phyloP scores from a whole-genome alignment of 1,140 invertebrate species.

The Coenobita brevimanus region DNA sequence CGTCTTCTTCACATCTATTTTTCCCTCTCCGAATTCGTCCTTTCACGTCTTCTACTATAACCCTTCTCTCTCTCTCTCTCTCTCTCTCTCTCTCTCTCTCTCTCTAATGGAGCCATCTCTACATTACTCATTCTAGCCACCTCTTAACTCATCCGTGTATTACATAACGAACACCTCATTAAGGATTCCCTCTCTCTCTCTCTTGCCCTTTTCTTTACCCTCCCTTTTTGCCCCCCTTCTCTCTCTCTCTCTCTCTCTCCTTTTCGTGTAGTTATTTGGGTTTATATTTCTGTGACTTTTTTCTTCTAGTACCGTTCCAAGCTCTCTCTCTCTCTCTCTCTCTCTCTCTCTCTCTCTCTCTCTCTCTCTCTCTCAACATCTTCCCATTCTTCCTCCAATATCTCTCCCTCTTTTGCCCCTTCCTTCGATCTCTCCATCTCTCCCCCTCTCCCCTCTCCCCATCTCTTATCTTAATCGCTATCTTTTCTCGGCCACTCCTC shows the following conservation, averaged over 20 bases:
- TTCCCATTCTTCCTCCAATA: no score
- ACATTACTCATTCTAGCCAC: slow-evolving; percentile 22
- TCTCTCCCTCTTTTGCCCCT: no score
- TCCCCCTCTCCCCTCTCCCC: no score
- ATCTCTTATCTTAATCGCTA: no score
- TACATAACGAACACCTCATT: slow-evolving; percentile 27
- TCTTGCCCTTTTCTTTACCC: neutral
- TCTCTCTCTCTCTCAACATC: no score
- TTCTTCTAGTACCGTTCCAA: no score
- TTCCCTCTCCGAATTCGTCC: neutral
- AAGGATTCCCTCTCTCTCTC: neutral
- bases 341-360: no score
- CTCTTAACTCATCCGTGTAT: slow-evolving; percentile 19
- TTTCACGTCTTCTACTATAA: neutral
- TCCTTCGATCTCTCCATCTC: no score
- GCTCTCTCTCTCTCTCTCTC: no score
- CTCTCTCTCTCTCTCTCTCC: neutral
- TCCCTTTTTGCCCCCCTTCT: neutral
- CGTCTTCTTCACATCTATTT: neutral
- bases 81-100: neutral
- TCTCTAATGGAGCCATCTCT: slow-evolving; percentile 3
- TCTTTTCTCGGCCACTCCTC: no score
- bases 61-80: neutral
- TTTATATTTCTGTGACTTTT: no score
- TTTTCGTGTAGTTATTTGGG: neutral